These are phyloP conservation scores for Molorchus minor DNA, from an alignment of 2,888 invertebrate genomes.

Conservation along the genomic window DNA sequence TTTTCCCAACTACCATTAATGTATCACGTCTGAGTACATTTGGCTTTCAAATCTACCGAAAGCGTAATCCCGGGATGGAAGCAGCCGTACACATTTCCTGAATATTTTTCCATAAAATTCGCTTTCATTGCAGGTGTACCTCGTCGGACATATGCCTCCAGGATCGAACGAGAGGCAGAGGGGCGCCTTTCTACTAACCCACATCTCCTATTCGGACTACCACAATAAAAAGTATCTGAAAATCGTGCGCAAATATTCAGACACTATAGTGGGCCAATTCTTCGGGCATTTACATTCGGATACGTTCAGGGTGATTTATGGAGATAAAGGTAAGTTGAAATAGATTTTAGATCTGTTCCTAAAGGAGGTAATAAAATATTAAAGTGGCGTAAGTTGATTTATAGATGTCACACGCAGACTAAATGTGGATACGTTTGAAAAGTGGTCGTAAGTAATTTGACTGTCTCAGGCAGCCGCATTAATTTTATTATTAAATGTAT, in stretches of 20 bases:
- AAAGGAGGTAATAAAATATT: slow-evolving; percentile 25
- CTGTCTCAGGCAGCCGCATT: slow-evolving; percentile 11
- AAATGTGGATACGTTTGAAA: slow-evolving; percentile 15
- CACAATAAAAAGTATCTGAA: slow-evolving; percentile 82
- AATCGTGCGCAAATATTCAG: slow-evolving; percentile 77
- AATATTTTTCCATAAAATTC: slow-evolving; percentile 14
- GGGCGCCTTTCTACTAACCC: slow-evolving; percentile 69
- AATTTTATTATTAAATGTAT: slow-evolving; percentile 10
- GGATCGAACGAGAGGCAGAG: slow-evolving; percentile 85
- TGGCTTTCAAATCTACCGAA: background rate
- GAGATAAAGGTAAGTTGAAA: slow-evolving; percentile 71
- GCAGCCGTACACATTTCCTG: slow-evolving; percentile 1
- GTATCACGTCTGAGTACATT: background rate
- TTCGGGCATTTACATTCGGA: slow-evolving; percentile 94
- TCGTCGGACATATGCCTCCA: slow-evolving; percentile 90
- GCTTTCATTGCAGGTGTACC: slow-evolving; percentile 76
- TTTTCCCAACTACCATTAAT: too few relatives aligned
- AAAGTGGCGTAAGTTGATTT: slow-evolving; percentile 21
- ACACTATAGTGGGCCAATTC: slow-evolving; percentile 89
- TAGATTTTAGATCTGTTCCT: slow-evolving; percentile 24
- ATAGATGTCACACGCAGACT: slow-evolving; percentile 19
- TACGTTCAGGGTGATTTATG: slow-evolving; percentile 87
- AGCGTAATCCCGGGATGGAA: slow-evolving; percentile 1
- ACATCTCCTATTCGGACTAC: slow-evolving; percentile 72
- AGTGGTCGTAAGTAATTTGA: slow-evolving; percentile 17